Conservation (phyloP, 2,113 vertebrate species). For the Sinocyclocheilus anophthalmus region DNA sequence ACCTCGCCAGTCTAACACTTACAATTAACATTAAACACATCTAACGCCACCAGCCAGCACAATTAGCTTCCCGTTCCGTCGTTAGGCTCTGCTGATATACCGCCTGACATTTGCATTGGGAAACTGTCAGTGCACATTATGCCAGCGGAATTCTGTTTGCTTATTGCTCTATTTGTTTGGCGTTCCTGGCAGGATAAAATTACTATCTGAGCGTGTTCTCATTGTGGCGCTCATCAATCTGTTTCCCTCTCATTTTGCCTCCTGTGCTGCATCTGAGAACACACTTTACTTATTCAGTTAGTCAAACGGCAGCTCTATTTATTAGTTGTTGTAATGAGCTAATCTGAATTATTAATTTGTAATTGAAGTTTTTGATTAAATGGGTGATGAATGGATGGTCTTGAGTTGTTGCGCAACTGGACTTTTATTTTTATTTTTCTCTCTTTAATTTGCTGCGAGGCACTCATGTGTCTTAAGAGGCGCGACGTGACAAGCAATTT, state of each 20-base stretch:
- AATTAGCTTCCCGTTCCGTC: constrained; percentile 44
- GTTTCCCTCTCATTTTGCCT: constrained; percentile 8
- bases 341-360: constrained; percentile 43
- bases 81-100: constrained; percentile 30
- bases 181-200: constrained; percentile 43
- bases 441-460: background rate
- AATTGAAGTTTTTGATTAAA: constrained; percentile 37
- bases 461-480: background rate
- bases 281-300: constrained; percentile 3
- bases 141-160: constrained; percentile 45
- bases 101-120: constrained; percentile 25
- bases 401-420: background rate
- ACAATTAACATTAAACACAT: constrained; percentile 67
- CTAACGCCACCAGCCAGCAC: constrained; percentile 51
- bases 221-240: constrained; percentile 34
- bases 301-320: background rate
- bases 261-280: background rate
- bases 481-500: background rate
- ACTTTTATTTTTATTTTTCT: background rate
- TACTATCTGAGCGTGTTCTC: constrained; percentile 38
- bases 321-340: constrained; percentile 42
- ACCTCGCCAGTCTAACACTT: constrained; percentile 59
- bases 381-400: constrained; percentile 22
- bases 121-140: constrained; percentile 45
- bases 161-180: constrained; percentile 39